A percentile compares a stretch with the other conserved stretches of the same genome.
Evolutionary conservation across 1,140 invertebrate species (phyloP).

Genomic region (Leguminivora glycinivorella): DNA sequence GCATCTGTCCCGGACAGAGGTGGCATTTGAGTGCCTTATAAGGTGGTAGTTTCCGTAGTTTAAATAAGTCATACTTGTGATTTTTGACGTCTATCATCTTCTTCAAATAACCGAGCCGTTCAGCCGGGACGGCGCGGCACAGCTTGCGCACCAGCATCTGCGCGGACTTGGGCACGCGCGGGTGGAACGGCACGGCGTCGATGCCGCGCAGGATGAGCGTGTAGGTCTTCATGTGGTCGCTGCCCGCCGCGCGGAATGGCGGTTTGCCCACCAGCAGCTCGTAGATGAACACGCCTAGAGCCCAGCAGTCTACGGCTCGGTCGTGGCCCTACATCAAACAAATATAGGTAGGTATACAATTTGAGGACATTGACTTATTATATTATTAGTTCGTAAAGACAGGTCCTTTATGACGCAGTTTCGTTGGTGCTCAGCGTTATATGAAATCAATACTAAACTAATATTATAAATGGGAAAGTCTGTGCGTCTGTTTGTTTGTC

Average conservation of each 20-base stretch:
- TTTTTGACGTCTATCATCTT: conserved; percentile 95
- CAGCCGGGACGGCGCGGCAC: conserved; percentile 92
- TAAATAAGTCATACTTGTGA: conserved; percentile 85
- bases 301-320: conserved; percentile 96
- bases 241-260: conserved; percentile 93
- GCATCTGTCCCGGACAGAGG: too few relatives aligned
- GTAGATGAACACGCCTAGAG: conserved; percentile 94
- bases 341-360: neutral
- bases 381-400: too few relatives aligned
- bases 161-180: conserved; percentile 88
- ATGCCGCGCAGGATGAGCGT: conserved; percentile 96
- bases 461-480: too few relatives aligned
- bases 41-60: neutral
- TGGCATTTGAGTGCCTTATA: too few relatives aligned
- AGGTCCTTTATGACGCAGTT: too few relatives aligned
- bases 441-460: too few relatives aligned
- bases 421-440: too few relatives aligned
- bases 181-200: conserved; percentile 92
- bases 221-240: conserved; percentile 97
- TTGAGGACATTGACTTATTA: too few relatives aligned
- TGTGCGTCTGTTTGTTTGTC: too few relatives aligned
- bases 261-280: conserved; percentile 96
- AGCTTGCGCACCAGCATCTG: conserved; percentile 92
- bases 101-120: conserved; percentile 95
- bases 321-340: conserved; percentile 86